phyloP scores from a whole-genome alignment of 2,113 vertebrate genomes.

The Mus spicilegus region DNA sequence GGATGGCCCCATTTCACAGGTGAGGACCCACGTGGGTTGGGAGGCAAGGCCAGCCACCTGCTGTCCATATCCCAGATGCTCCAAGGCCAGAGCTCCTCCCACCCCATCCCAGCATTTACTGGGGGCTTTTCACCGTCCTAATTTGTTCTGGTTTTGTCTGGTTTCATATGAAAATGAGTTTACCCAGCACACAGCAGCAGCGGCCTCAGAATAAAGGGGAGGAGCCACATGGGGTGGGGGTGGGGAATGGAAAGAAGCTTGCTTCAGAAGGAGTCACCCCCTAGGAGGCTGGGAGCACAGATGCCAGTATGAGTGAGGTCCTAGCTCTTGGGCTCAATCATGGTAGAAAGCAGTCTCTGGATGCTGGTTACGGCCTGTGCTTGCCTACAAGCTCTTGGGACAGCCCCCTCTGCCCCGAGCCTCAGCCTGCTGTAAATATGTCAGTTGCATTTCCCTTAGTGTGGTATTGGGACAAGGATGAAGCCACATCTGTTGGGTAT shows the following conservation, averaged over 20 bases:
- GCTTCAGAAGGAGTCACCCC: neutral
- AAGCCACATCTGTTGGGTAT: neutral
- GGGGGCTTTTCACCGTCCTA: neutral
- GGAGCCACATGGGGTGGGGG: neutral
- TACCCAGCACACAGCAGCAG: neutral
- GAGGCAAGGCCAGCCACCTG: neutral
- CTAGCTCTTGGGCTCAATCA: accelerated
- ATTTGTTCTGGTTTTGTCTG: constrained; percentile 55
- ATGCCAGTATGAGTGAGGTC: accelerated
- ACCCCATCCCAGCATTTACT: neutral
- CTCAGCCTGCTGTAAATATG: neutral
- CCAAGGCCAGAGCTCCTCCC: accelerated
- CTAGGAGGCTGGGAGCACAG: neutral
- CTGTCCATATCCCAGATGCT: accelerated
- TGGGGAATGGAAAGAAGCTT: neutral
- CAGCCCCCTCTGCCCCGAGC: neutral
- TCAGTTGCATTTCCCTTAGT: neutral
- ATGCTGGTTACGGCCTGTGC: neutral
- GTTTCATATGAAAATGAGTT: constrained; percentile 50
- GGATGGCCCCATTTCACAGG: neutral
- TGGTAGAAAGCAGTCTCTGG: neutral
- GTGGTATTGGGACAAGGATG: neutral
- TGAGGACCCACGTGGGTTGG: neutral
- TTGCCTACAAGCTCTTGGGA: neutral
- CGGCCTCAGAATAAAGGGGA: neutral